Conservation (phyloP, 1,140 invertebrate species). For the Holotrichia oblita region DNA sequence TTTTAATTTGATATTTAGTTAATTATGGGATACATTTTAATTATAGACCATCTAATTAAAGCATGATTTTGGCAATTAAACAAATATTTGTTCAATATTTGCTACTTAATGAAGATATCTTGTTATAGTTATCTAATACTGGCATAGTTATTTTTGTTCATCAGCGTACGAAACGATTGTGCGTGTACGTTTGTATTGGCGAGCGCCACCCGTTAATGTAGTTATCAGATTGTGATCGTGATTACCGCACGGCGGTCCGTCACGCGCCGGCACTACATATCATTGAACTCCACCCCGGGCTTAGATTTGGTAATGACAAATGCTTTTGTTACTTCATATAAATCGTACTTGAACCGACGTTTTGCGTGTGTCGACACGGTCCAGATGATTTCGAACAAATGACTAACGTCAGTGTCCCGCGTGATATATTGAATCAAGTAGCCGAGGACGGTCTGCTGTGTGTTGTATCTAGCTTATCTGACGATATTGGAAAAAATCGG, state of each 20-base stretch:
- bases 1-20: too few relatives aligned
- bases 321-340: constrained; percentile 55
- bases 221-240: constrained; percentile 34
- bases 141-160: neutral
- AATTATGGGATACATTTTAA: too few relatives aligned
- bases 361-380: constrained; percentile 57
- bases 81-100: too few relatives aligned
- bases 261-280: constrained; percentile 55
- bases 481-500: neutral
- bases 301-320: constrained; percentile 56
- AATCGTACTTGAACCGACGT: constrained; percentile 53
- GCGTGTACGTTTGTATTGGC: constrained; percentile 17
- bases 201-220: constrained; percentile 32
- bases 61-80: too few relatives aligned
- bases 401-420: constrained; percentile 48
- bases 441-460: neutral
- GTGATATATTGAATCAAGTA: constrained; percentile 24
- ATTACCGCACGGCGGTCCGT: constrained; percentile 45
- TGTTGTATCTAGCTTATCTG: neutral
- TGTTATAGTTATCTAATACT: too few relatives aligned
- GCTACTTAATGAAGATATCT: too few relatives aligned
- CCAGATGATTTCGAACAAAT: constrained; percentile 55
- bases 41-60: too few relatives aligned
- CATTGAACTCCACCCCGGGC: constrained; percentile 52
- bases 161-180: neutral